Conservation (phyloP, 92 coral and sea anemone species). For the Epizoanthus stellaris region DNA sequence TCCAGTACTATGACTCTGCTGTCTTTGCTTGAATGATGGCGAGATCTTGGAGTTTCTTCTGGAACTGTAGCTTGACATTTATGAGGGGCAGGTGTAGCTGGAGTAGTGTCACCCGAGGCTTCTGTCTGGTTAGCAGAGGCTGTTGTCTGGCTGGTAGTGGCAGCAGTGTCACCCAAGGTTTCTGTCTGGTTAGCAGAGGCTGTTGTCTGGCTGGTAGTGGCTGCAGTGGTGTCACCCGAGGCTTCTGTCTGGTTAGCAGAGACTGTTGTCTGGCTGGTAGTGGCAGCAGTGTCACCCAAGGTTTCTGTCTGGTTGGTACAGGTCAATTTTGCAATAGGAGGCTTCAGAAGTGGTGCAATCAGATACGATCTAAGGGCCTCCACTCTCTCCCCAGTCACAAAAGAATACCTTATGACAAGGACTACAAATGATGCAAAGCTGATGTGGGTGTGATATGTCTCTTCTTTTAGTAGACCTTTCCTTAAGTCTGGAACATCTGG, state of each 20-base stretch:
- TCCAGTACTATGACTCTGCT: constrained; percentile 27
- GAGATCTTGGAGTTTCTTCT: no score
- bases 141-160: not conserved
- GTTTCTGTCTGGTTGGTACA: not conserved
- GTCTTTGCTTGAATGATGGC: not conserved
- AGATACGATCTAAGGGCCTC: not conserved
- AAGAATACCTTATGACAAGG: constrained; percentile 29
- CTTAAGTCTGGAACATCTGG: constrained; percentile 22
- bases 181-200: constrained; percentile 2
- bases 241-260: no score
- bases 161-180: not conserved
- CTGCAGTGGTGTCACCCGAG: no score
- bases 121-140: no score
- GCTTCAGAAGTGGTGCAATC: constrained; percentile 15
- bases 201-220: not conserved
- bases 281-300: no score
- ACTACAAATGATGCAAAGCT: constrained; percentile 55
- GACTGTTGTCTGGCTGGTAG: no score
- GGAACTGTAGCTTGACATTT: no score
- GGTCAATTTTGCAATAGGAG: not conserved
- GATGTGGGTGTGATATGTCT: not conserved
- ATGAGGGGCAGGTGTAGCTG: no score
- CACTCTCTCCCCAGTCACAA: constrained; percentile 10
- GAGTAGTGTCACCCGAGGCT: no score
- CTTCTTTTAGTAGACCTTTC: not conserved